Evolutionary conservation across 2,888 invertebrate genomes (phyloP), one percentile per base, ranked within the genome.

Genomic region (Zelleria hepariella): DNA sequence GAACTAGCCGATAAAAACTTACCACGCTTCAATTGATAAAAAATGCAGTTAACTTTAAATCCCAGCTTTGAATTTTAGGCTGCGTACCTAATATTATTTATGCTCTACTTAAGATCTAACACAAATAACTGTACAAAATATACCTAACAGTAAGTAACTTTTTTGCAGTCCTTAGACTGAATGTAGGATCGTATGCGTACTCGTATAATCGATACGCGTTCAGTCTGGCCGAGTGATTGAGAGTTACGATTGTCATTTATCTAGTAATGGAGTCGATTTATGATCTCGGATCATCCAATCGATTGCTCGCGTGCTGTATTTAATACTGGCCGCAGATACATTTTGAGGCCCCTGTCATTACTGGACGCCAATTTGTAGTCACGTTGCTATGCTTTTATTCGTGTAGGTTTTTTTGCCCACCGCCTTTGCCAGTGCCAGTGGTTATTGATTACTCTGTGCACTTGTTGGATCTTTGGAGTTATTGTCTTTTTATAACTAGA

Each of bases 211-310:
- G 64, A 66, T 71, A 72, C 73, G 70, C 70, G 74, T 15, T 42
- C 75, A 71, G 72, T 77, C 71, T 72, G 69, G 72, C 70, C 71
- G 56, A 72, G 75, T 79, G 81, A 82, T 80, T 79, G 74, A 80
- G 78, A 82, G 77, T 81, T 82, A 82, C 77, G 80, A 80, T 79
- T 80, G 77, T 78, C 80, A 81, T 82, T 82, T 79, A 48, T 53
- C 80, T 81, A 82, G 78, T 82, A 82, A 81, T 82, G 82, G 75
- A 76, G 63, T 73, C 74, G 73, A 82, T 83, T 83, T 83, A 84
- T 78, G 80, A 67, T 72, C 74, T 67, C 70, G 73, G 73, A 80
- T 78, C 79, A 77, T 76, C 73, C 68, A 69, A 69, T 72, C 66
- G 70, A 75, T 77, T 77, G 72, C 71, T 67, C 62, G 63, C 69